These are phyloP conservation scores for Eupithecia vulgata DNA, from an alignment of 2,888 invertebrate genomes.

Conservation along the genomic window DNA sequence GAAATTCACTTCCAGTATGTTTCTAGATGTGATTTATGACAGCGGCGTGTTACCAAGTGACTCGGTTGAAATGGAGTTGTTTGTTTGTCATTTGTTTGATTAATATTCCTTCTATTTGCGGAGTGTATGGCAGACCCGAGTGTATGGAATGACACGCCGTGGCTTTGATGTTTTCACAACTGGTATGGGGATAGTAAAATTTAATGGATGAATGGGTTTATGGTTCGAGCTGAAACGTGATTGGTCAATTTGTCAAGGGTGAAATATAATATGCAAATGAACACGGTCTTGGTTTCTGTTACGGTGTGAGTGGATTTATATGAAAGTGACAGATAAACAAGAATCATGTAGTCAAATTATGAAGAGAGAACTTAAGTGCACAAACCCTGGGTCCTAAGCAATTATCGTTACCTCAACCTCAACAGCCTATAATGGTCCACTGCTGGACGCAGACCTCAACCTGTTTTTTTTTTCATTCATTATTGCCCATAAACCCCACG, in stretches of 20 bases:
- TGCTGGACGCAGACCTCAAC: too few species aligned
- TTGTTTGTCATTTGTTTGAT: constrained; percentile 67
- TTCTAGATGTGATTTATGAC: constrained; percentile 61
- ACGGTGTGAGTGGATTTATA: neutral
- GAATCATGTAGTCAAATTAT: neutral
- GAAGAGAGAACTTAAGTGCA: neutral
- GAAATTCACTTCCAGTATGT: constrained; percentile 47
- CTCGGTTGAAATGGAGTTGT: constrained; percentile 61
- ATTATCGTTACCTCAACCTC: too few species aligned
- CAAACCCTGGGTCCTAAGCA: neutral
- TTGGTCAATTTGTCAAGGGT: constrained; percentile 15
- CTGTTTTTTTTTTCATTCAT: too few species aligned
- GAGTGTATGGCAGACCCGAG: constrained; percentile 25
- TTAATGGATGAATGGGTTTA: constrained; percentile 36
- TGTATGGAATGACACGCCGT: constrained; percentile 23
- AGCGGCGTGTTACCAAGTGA: constrained; percentile 53
- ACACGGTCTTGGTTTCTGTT: neutral
- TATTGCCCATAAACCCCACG: too few species aligned
- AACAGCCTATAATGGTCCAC: too few species aligned
- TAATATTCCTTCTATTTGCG: constrained; percentile 53
- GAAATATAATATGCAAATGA: constrained; percentile 1
- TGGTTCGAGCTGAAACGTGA: constrained; percentile 14
- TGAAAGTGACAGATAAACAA: neutral
- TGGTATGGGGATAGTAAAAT: constrained; percentile 36
- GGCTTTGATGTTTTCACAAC: constrained; percentile 47